Percentiles rank a stretch among this genome's conserved stretches.
phyloP scores from a whole-genome alignment of 2,113 vertebrate genomes.

The Bufo gargarizans region DNA sequence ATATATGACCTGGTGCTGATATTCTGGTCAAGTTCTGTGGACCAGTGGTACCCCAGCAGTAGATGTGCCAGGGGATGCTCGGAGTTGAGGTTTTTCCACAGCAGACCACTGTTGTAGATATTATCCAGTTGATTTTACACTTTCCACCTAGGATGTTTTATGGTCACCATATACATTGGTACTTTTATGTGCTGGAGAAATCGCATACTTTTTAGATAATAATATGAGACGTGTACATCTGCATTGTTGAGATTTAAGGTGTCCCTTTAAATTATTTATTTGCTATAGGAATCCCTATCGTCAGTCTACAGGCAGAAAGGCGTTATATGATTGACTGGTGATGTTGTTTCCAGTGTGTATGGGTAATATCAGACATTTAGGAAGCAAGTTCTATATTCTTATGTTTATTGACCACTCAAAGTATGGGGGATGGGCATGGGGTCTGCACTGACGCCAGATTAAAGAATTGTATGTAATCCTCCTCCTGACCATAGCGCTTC shows the following conservation, averaged over 20 bases:
- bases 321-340: neutral
- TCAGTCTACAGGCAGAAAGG: neutral
- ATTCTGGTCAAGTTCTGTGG: neutral
- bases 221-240: neutral
- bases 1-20: neutral
- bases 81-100: neutral
- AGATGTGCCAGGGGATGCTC: neutral
- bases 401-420: neutral
- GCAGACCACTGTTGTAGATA: neutral
- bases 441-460: constrained; percentile 18
- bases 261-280: constrained; percentile 1
- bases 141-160: neutral
- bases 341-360: neutral
- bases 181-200: neutral
- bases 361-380: neutral
- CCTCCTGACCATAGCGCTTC: neutral
- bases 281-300: neutral
- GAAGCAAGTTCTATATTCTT: neutral
- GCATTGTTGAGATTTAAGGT: neutral
- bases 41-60: neutral
- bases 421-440: neutral
- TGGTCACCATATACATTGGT: neutral
- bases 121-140: neutral
- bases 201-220: neutral
- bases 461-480: neutral